Evolutionary conservation across 1,140 invertebrate species (phyloP), one percentile per base, ranked within the genome.

Genomic region (Prorops nasuta): DNA sequence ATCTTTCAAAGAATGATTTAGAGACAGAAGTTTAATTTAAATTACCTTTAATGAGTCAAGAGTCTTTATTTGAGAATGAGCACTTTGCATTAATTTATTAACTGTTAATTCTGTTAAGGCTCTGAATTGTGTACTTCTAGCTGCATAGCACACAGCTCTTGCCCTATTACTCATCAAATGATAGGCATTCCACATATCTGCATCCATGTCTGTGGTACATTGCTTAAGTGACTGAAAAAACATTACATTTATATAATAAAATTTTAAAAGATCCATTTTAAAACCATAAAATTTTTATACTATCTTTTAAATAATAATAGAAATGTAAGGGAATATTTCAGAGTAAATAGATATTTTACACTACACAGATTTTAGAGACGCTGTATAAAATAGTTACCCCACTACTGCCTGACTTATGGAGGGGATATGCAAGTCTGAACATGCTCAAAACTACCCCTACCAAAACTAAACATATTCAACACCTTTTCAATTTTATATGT

Each of bases 171-270:
- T 82, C 67, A 89, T 84, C 43, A 87, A 76, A 64, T 87, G 85
- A 63, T 88, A 89, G 4, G 83, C 80, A 68, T 86, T 88, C 86
- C 86, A 88, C 19, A 81, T 84, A 57, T 84, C 82, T 19, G 80
- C 64, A 69, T 87, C 84, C 85, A 89, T 89, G 14, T 78, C 64
- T 6, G 66, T 78, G 12, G 86, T 89, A 66, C 86, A 89, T 39
- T 85, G 81, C 58, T 72, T 77, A 31, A 85, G 53, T 9, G 75
- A 70, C 83, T 84, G 54, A 45, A 55, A 66, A 49, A 53, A 44
- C 18, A 34, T 22, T 17, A 40, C 34, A 20, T n/a, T n/a, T n/a
- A n/a, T n/a, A n/a, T n/a, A n/a, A 7, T 1, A 19, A 37, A 46
- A 44, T 12, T 36, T 42, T 18, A 10, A 15, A 44, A 21, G 19